Evolutionary conservation across 2,888 invertebrate genomes (phyloP).

Genomic region (Spatulosminthurus flaviceps): DNA sequence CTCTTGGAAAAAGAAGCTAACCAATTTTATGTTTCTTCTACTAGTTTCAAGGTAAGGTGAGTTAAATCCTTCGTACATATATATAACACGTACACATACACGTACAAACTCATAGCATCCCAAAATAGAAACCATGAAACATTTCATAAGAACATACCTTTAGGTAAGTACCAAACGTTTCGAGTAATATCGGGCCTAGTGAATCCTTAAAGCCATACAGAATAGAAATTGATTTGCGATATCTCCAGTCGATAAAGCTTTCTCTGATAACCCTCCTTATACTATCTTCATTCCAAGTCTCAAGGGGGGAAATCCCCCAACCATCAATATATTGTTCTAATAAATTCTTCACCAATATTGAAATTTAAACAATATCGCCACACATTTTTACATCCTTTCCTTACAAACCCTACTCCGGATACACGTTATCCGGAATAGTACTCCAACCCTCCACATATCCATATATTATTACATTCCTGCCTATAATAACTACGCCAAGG

Average conservation of each 20-base stretch:
- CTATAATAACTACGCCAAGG: too few species aligned
- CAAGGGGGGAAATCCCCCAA: background rate
- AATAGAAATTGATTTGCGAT: conserved; percentile 52
- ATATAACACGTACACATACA: too few species aligned
- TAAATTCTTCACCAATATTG: conserved; percentile 34
- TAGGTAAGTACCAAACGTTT: too few species aligned
- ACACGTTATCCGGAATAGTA: too few species aligned
- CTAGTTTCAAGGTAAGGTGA: background rate
- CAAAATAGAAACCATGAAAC: too few species aligned
- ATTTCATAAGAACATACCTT: too few species aligned
- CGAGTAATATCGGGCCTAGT: too few species aligned
- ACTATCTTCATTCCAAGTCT: background rate
- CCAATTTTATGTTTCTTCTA: conserved; percentile 4
- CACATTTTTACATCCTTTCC: background rate
- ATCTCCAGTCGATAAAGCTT: conserved; percentile 52
- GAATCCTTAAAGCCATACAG: conserved; percentile 13
- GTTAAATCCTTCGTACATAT: background rate
- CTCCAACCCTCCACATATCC: too few species aligned
- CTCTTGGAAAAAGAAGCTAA: background rate
- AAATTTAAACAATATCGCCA: conserved; percentile 32
- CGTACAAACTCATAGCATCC: too few species aligned
- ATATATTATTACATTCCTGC: too few species aligned
- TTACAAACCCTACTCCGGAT: background rate
- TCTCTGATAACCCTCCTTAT: conserved; percentile 33
- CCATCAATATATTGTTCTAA: background rate